Base-by-base conservation (phyloP, 1,140 invertebrate genomes). In the Thrips palmi region DNA sequence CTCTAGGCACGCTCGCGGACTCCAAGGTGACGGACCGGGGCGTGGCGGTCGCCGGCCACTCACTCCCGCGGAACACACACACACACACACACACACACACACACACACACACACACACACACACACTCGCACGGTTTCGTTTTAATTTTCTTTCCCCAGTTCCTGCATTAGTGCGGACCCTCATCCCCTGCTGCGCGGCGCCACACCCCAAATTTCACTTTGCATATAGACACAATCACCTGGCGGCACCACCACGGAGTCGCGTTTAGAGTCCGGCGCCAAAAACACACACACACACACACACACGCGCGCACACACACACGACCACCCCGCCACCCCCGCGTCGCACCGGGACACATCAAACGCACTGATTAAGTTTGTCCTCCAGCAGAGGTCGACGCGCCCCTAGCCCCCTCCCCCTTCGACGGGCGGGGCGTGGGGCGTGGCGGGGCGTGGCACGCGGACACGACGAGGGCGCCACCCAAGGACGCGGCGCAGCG, bases 51-150 rank as follows among this genome's bases (percentile, higher is more conserved):
- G 19, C n/a, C 14, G 24, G 20, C 12, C 5, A 34, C 8, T n/a
- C n/a, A 19, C 18, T n/a, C 8, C 11, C 2, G 33, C 33, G 8
- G 14, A 18, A 12, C 33, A 5, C 22, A 12, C 17, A 7, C 3
- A 21, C 21, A 10, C 21, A 15, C 17, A 21, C 14, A 31, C 6
- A 30, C 10, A 32, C 12, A 14, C 5, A 10, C 12, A 18, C 14
- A 34, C 21, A 6, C 17, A 27, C 23, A 2, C 30, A 8, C n/a
- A 15, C 11, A 10, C 11, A 21, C 20, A 14, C 25, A 30, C 27
- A 42, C 18, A 33, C 23, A 42, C 40, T 10, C 37, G 3, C 24
- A 6, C n/a, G 17, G n/a, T 23, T 18, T 6, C n/a, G 15, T 18
- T 21, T 24, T 41, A 19, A n/a, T 21, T 28, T 40, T 21, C 21